phyloP scores from a whole-genome alignment of 2,113 vertebrate genomes.

The Orientallactaga bullata region DNA sequence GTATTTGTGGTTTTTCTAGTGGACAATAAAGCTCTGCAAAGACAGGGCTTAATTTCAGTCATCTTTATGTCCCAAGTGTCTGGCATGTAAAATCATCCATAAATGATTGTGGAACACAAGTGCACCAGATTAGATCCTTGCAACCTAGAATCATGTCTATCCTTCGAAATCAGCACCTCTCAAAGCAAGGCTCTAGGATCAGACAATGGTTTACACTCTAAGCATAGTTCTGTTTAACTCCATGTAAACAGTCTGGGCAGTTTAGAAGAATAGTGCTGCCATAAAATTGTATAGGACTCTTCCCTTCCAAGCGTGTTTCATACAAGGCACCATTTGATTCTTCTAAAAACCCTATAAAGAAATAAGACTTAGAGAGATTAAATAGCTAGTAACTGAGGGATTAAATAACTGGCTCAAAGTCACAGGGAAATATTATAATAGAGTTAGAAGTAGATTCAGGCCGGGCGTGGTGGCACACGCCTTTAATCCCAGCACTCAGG shows the following conservation, averaged over 20 bases:
- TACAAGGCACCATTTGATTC: slow-evolving; percentile 42
- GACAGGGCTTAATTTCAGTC: slow-evolving; percentile 56
- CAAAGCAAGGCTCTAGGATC: slow-evolving; percentile 30
- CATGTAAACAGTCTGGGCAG: slow-evolving; percentile 31
- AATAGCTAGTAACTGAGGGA: neutral
- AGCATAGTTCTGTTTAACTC: slow-evolving; percentile 49
- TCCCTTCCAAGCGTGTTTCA: slow-evolving; percentile 51
- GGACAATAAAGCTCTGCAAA: slow-evolving; percentile 62
- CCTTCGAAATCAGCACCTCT: slow-evolving; percentile 54
- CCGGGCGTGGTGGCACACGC: no score
- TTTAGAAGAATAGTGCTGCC: slow-evolving; percentile 43
- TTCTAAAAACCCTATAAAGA: slow-evolving; percentile 46
- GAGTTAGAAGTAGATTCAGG: slow-evolving; percentile 27
- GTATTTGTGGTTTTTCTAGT: slow-evolving; percentile 69
- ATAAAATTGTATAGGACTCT: slow-evolving; percentile 39
- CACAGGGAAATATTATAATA: slow-evolving; percentile 33
- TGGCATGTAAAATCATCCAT: slow-evolving; percentile 59
- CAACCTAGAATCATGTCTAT: slow-evolving; percentile 62
- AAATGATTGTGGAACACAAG: slow-evolving; percentile 63
- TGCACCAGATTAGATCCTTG: slow-evolving; percentile 55
- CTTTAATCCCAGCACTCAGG: no score
- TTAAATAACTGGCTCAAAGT: slow-evolving; percentile 53
- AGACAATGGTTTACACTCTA: slow-evolving; percentile 32
- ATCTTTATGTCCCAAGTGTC: slow-evolving; percentile 60
- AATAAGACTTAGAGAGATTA: slow-evolving; percentile 51